Evolutionary conservation across 2,888 invertebrate species (phyloP).

Genomic region (Melanostoma mellinum): DNA sequence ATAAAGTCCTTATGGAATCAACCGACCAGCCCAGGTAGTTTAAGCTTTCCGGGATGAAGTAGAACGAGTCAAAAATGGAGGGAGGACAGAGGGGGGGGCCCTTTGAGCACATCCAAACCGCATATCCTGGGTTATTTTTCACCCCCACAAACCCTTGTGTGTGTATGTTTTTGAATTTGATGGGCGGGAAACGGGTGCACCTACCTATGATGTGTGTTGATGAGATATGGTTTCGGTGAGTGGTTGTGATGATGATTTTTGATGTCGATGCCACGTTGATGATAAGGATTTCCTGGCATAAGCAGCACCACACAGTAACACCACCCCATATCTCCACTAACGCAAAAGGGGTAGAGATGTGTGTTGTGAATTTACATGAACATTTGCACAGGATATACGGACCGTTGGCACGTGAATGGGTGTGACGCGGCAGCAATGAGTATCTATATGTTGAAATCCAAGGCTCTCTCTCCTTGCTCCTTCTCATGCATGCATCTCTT

Average conservation of each 20-base stretch:
- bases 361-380: slow-evolving; percentile 35
- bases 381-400: slow-evolving; percentile 12
- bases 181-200: no score
- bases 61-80: not conserved
- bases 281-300: slow-evolving; percentile 35
- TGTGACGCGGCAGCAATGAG: not conserved
- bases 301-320: slow-evolving; percentile 31
- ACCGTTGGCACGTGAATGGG: slow-evolving; percentile 4
- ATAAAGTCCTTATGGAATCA: slow-evolving; percentile 52
- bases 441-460: no score
- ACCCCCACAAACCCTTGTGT: not conserved
- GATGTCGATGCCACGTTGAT: slow-evolving; percentile 50
- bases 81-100: not conserved
- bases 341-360: slow-evolving; percentile 10
- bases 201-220: not conserved
- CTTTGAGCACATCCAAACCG: slow-evolving; percentile 24
- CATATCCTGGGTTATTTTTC: slow-evolving; percentile 57
- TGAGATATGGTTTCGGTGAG: slow-evolving; percentile 28
- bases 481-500: not conserved
- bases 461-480: no score
- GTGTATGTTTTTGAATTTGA: slow-evolving; percentile 29
- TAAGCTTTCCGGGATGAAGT: slow-evolving; percentile 59
- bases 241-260: slow-evolving; percentile 41
- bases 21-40: slow-evolving; percentile 57
- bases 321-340: not conserved